Base-by-base conservation (phyloP, 2,888 invertebrate species). In the Alloplasta piceator region DNA sequence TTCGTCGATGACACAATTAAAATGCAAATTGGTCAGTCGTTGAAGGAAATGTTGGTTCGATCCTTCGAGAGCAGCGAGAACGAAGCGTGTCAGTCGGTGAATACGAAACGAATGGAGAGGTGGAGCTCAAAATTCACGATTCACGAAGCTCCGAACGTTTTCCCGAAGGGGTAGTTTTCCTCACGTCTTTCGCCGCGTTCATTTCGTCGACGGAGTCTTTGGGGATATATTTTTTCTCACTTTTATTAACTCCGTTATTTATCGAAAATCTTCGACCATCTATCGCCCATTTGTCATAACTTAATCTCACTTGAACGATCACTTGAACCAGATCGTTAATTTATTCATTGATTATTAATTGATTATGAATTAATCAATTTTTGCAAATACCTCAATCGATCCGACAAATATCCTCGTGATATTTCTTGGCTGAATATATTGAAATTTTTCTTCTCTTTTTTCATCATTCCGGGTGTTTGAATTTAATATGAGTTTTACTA, bases 1-100 rank as follows among this genome's bases (percentile, higher is more conserved):
- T 10, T 26, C 52, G 39, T 41, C 46, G 70, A 60, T 67, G 61
- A 46, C 48, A 76, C 72, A 80, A 80, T 80, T 80, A 80, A 76
- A 80, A 80, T 80, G 80, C 67, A 80, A 76, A 76, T 80, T 67
- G 76, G 55, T 55, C 56, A 39, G 60, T 72, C 72, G 71, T n/a
- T 16, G 55, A 48, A 36, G 74, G 36, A 38, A n/a, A 50, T 46
- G 55, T 67, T 26, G 46, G 36, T 39, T 36, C 12, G 52, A 56
- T 2, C 26, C 26, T 26, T 26, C 38, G 64, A 48, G 39, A 63
- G 46, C 61, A 46, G 68, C 12, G 38, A 6, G 6, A 12, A 14
- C 52, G 14, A 12, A 14, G 6, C 52, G 6, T 63, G 68, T 63
- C 61, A 48, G 39, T 39, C 26, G 26, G 26, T 26, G 26, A 26